Evolutionary conservation across 2,113 vertebrate species (phyloP).

Genomic region (Arenaria interpres): DNA sequence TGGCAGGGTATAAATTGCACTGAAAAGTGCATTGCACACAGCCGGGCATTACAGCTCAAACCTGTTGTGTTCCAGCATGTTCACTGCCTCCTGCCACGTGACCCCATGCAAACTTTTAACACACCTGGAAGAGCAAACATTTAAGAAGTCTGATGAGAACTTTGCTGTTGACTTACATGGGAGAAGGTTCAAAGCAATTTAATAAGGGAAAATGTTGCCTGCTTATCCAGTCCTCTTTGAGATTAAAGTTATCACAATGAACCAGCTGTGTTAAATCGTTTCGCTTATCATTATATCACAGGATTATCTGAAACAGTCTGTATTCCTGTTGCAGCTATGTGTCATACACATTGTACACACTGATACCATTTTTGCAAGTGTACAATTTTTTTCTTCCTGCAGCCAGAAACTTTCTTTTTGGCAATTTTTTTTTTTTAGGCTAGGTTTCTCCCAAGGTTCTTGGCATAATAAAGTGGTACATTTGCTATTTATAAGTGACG

Average conservation of each 20-base stretch:
- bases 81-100: background rate
- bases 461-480: background rate
- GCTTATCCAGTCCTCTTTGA: background rate
- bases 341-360: background rate
- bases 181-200: background rate
- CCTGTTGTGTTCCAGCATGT: background rate
- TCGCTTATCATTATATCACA: background rate
- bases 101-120: background rate
- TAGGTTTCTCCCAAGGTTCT: background rate
- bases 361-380: background rate
- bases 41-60: background rate
- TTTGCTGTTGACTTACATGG: background rate
- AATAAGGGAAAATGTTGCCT: background rate
- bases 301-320: background rate
- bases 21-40: background rate
- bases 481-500: background rate
- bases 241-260: slow-evolving; percentile 36
- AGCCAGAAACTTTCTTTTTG: background rate
- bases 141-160: background rate
- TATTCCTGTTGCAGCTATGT: background rate
- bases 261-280: slow-evolving; percentile 1
- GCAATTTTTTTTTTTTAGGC: background rate
- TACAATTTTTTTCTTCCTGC: background rate
- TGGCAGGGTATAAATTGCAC: background rate
- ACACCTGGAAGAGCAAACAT: background rate